Conservation (phyloP, 2,113 vertebrate species). For the Ophthalmolycus amberensis region DNA sequence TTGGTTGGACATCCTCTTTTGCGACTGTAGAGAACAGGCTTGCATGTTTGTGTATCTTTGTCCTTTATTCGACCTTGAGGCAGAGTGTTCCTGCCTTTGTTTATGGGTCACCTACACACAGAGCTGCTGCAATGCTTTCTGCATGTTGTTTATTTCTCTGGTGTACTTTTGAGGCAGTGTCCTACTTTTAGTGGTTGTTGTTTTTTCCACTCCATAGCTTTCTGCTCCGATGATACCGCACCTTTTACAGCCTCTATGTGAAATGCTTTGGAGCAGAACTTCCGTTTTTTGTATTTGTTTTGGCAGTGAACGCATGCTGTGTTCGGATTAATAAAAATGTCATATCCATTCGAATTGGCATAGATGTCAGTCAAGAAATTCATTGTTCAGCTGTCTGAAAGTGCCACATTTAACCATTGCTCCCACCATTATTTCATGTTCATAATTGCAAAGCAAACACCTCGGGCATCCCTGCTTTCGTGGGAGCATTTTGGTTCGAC, state of each 20-base stretch:
- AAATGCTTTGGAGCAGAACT: slow-evolving; percentile 36
- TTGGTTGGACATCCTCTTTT: slow-evolving; percentile 28
- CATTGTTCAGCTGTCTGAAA: slow-evolving; percentile 41
- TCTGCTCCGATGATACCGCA: slow-evolving; percentile 23
- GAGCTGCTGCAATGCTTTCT: slow-evolving; percentile 39
- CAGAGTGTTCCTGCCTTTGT: slow-evolving; percentile 59
- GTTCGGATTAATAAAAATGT: slow-evolving; percentile 37
- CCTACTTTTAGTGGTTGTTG: slow-evolving; percentile 57
- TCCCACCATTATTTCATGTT: slow-evolving; percentile 54
- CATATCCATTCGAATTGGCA: slow-evolving; percentile 34
- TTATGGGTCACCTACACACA: slow-evolving; percentile 76
- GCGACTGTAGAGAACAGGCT: slow-evolving; percentile 22
- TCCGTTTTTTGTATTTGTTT: neutral
- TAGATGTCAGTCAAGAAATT: slow-evolving; percentile 29
- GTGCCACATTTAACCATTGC: slow-evolving; percentile 53
- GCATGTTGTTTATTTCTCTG: slow-evolving; percentile 63
- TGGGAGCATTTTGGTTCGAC: slow-evolving; percentile 68
- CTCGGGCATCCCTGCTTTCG: slow-evolving; percentile 49
- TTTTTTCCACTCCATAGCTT: slow-evolving; percentile 5
- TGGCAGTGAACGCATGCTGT: slow-evolving; percentile 11
- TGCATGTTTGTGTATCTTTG: slow-evolving; percentile 53
- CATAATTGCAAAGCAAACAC: slow-evolving; percentile 66
- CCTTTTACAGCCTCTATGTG: slow-evolving; percentile 27
- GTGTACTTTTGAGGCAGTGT: slow-evolving; percentile 60
- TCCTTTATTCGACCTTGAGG: slow-evolving; percentile 74